Evolutionary conservation across 2,113 vertebrate genomes (phyloP).

Genomic region (Cricetomys ansorgei): DNA sequence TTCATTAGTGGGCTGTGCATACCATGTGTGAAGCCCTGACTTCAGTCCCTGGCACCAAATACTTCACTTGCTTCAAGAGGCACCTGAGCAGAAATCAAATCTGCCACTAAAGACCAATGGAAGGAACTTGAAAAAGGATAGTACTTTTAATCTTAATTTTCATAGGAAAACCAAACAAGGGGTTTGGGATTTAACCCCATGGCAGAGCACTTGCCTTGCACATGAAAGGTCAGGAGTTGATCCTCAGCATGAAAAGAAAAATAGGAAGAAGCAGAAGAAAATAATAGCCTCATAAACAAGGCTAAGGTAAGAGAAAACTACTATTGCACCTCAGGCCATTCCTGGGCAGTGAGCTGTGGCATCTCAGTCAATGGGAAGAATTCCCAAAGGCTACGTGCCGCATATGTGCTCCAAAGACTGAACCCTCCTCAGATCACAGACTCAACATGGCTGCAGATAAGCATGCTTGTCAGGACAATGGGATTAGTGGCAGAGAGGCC

Average conservation of each 20-base stretch:
- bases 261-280: not conserved
- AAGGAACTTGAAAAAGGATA: not conserved
- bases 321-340: not conserved
- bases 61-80: not conserved
- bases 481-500: not conserved
- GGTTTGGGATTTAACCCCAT: not conserved
- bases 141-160: not conserved
- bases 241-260: not conserved
- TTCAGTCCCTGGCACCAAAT: not conserved
- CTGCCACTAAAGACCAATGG: not conserved
- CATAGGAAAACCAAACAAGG: slow-evolving; percentile 19
- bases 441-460: not conserved
- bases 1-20: not conserved
- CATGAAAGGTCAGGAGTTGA: too few relatives aligned
- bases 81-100: not conserved
- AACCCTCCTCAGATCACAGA: not conserved
- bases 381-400: not conserved
- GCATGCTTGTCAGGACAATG: not conserved
- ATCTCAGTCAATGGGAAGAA: not conserved
- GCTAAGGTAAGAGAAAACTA: not conserved
- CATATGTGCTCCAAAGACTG: not conserved
- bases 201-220: not conserved
- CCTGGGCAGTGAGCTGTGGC: not conserved
- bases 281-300: not conserved
- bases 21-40: not conserved